Conservation (phyloP, 2,113 vertebrate species). For the Ameiurus melas region DNA sequence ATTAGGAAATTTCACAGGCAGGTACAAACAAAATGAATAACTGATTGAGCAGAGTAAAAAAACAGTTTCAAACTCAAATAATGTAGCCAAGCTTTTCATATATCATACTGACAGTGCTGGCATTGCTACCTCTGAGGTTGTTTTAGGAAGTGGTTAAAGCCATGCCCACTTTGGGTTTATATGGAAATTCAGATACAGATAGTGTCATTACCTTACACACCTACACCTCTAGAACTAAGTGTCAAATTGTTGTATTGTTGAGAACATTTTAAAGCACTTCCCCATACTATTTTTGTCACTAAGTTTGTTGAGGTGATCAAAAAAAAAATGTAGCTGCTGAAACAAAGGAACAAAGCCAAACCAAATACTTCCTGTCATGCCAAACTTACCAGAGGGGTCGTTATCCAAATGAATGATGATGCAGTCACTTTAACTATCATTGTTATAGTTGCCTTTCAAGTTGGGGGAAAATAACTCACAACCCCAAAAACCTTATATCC, state of each 20-base stretch:
- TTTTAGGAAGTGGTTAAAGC: not conserved
- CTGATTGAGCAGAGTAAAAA: not conserved
- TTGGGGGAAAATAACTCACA: not conserved
- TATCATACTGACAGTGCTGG: not conserved
- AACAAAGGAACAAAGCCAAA: not conserved
- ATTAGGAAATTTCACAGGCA: not conserved
- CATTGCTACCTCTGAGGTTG: not conserved
- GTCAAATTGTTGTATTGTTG: not conserved
- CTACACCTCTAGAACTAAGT: not conserved
- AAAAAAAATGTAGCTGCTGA: not conserved
- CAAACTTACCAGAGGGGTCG: not conserved
- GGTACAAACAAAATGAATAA: not conserved
- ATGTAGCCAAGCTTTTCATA: not conserved
- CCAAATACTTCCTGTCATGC: not conserved
- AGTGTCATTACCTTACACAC: not conserved
- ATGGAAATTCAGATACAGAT: not conserved
- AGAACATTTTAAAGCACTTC: not conserved
- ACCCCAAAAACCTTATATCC: not conserved
- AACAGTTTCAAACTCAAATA: not conserved
- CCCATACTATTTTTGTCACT: not conserved
- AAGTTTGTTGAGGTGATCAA: not conserved
- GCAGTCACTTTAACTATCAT: not conserved
- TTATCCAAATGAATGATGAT: not conserved
- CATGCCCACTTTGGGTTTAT: not conserved
- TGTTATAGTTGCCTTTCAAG: not conserved